Evolutionary conservation across 1,140 invertebrate species (phyloP), one percentile per base, ranked within the genome.

Genomic region (Heliconius eleuchia): DNA sequence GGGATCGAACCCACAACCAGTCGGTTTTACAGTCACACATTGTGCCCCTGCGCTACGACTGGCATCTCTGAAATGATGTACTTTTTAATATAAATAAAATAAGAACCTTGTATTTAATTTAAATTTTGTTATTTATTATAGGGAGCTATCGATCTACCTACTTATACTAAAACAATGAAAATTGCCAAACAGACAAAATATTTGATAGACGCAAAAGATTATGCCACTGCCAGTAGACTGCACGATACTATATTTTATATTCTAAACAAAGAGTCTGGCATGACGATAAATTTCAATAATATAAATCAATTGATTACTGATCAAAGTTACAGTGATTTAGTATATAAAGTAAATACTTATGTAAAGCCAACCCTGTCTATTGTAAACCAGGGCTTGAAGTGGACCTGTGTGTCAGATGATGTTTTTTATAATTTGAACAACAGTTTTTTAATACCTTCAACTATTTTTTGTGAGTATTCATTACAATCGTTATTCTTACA

Each of bases 241-340:
- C 82, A 90, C 70, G 66, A 42, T 11, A 11, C 80, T 19, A 79
- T 91, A 77, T 91, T 87, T 66, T 57, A 74, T 0, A 84, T 82
- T 30, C 66, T 91, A 1, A 87, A 84, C 7, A 39, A 76, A 19
- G 88, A 91, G n/a, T 80, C 84, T 3, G 81, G 77, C 16, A 86
- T 86, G 83, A 76, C 85, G 7, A 89, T 91, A 30, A 92, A 90
- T 60, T 92, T 90, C 39, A 88, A 93, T 66, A 94, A 94, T 76
- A 83, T 93, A 8, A 92, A 91, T 23, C 71, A 72, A 72, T n/a
- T 72, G 8, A 19, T 39, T 39, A 72, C 71, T 8, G 60, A 70
- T 66, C 60, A 66, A 66, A 66, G 23, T 1, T 86, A 89, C 19
- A 77, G 81, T 9, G 76, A 82, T 2, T 79, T 94, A 27, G 39